Conservation (phyloP, 2,797 vertebrate species). For the Salarias fasciatus region DNA sequence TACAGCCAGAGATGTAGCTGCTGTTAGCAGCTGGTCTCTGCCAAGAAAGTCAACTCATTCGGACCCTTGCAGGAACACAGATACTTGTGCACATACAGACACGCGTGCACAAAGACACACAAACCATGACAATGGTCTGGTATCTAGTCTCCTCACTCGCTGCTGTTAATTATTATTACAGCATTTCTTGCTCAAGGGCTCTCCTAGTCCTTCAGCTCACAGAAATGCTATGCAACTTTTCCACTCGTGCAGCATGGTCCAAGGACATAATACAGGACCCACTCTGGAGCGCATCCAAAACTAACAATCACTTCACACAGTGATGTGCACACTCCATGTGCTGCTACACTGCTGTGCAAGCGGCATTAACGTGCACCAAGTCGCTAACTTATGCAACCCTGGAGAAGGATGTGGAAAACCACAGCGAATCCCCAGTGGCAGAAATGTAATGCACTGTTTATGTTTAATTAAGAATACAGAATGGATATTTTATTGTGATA, state of each 20-base stretch:
- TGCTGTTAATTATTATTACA: constrained; percentile 29
- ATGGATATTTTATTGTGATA: too few relatives aligned
- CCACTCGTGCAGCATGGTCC: constrained; percentile 13
- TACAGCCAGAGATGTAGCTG: constrained; percentile 28
- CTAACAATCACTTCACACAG: constrained; percentile 4
- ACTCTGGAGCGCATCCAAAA: constrained; percentile 9
- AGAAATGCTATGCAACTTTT: constrained; percentile 29
- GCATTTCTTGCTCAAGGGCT: constrained; percentile 37
- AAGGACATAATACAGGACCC: constrained; percentile 30
- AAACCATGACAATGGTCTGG: constrained; percentile 18
- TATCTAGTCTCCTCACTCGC: background rate
- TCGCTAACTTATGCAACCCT: too few relatives aligned
- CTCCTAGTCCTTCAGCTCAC: constrained; percentile 30
- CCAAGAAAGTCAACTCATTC: constrained; percentile 13
- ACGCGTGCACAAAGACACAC: constrained; percentile 12
- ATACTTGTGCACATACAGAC: constrained; percentile 16
- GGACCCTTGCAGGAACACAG: constrained; percentile 5
- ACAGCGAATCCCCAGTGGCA: too few relatives aligned
- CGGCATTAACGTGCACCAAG: background rate
- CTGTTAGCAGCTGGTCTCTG: constrained; percentile 44
- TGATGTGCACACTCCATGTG: background rate
- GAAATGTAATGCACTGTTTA: too few relatives aligned
- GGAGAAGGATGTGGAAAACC: too few relatives aligned
- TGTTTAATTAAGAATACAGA: too few relatives aligned
- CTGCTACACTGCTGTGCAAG: background rate